These are phyloP conservation scores for Ellobius talpinus DNA, from an alignment of 2,113 vertebrate species.

Conservation along the genomic window DNA sequence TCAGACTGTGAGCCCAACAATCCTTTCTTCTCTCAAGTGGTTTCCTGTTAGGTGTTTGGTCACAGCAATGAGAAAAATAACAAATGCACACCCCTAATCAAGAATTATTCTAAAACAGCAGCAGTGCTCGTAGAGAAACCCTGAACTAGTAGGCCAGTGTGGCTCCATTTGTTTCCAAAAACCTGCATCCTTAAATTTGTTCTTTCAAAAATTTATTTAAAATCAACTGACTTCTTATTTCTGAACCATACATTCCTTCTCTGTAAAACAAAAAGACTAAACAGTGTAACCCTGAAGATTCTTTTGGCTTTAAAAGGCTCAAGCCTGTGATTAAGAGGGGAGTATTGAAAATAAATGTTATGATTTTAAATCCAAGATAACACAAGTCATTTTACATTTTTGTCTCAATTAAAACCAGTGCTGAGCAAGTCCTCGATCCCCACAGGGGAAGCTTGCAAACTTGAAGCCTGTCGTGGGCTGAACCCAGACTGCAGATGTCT, in stretches of 20 bases:
- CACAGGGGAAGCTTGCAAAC: constrained; percentile 21
- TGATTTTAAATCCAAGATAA: constrained; percentile 65
- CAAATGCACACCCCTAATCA: neutral
- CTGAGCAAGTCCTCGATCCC: constrained; percentile 17
- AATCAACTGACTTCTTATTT: constrained; percentile 39
- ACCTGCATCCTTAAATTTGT: neutral
- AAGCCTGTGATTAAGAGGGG: constrained; percentile 63
- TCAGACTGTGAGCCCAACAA: neutral
- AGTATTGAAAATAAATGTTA: constrained; percentile 66
- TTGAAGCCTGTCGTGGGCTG: neutral
- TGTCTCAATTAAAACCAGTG: constrained; percentile 50
- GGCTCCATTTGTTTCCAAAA: constrained; percentile 5
- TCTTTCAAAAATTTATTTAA: constrained; percentile 42
- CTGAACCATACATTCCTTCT: constrained; percentile 48
- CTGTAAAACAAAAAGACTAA: constrained; percentile 58
- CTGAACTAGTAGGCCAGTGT: neutral
- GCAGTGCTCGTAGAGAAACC: neutral
- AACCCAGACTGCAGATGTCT: constrained; percentile 46
- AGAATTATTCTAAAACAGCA: neutral
- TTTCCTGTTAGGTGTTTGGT: neutral
- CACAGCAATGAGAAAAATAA: neutral
- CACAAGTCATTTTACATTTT: constrained; percentile 61
- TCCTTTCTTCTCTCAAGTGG: neutral
- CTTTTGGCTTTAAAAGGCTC: constrained; percentile 59
- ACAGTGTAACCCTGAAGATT: constrained; percentile 51